Evolutionary conservation across 2,797 vertebrate genomes (phyloP).

Genomic region (Sparus aurata): DNA sequence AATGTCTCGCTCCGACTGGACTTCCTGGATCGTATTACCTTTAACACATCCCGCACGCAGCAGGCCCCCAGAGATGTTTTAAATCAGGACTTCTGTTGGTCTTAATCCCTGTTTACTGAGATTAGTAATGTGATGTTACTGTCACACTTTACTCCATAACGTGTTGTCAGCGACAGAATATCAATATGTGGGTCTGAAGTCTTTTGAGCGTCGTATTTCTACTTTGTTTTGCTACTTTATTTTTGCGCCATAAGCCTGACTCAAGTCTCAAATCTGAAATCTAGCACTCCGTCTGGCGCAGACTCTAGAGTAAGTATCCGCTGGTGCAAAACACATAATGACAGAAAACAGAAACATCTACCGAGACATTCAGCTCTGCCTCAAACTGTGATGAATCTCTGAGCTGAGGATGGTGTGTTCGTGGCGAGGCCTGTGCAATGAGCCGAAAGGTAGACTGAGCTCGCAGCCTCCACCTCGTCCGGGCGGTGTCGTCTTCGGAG

Average conservation of each 20-base stretch:
- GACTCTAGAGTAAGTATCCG: not conserved
- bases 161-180: not conserved
- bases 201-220: not conserved
- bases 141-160: not conserved
- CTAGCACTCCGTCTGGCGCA: not conserved
- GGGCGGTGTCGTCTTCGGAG: not conserved
- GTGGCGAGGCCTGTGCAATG: not conserved
- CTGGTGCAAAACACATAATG: not conserved
- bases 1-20: not conserved
- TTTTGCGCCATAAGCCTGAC: not conserved
- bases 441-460: constrained; percentile 19
- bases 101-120: not conserved
- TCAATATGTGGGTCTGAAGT: not conserved
- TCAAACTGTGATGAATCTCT: not conserved
- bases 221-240: no score
- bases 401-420: not conserved
- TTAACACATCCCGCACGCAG: no score
- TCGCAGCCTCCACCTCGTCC: constrained; percentile 15
- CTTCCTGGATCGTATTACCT: not conserved
- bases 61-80: not conserved
- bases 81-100: not conserved
- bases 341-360: constrained; percentile 2
- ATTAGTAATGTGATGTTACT: not conserved
- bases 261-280: not conserved
- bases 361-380: not conserved